phyloP scores from a whole-genome alignment of 1,140 invertebrate genomes.

The Samia ricini region DNA sequence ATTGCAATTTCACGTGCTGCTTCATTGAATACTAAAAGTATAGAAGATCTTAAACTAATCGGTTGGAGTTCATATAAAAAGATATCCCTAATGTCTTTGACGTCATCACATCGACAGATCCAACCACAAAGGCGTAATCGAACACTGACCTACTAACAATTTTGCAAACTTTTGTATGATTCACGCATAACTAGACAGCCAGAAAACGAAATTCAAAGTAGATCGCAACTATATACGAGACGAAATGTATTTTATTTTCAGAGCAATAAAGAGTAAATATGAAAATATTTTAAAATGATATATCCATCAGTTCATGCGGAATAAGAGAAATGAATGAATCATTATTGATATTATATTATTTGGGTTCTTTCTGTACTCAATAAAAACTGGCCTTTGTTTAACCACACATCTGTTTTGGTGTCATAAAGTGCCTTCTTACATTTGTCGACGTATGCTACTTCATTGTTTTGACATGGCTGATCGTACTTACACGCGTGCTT shows the following conservation, averaged over 20 bases:
- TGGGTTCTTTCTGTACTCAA: not conserved
- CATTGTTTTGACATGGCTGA: not conserved
- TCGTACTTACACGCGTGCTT: not conserved
- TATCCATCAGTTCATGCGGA: constrained; percentile 13
- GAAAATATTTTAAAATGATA: not conserved
- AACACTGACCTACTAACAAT: constrained; percentile 11
- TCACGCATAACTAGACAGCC: not conserved
- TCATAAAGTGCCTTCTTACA: not conserved
- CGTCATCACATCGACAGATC: not conserved
- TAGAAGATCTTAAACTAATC: too few species aligned
- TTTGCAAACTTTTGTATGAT: constrained; percentile 17
- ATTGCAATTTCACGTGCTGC: too few species aligned
- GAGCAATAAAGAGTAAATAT: not conserved
- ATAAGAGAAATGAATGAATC: constrained; percentile 21
- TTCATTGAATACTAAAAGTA: too few species aligned
- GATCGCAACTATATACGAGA: not conserved
- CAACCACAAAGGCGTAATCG: constrained; percentile 4
- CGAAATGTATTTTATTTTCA: not conserved
- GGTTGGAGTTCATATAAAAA: too few species aligned
- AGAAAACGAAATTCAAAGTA: not conserved
- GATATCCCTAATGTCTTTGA: not conserved
- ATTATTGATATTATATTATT: not conserved
- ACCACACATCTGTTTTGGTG: not conserved
- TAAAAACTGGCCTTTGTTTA: not conserved
- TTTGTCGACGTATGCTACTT: not conserved